Conservation (phyloP, 2,888 invertebrate genomes). For the Sinodicranocentrus sp. region DNA sequence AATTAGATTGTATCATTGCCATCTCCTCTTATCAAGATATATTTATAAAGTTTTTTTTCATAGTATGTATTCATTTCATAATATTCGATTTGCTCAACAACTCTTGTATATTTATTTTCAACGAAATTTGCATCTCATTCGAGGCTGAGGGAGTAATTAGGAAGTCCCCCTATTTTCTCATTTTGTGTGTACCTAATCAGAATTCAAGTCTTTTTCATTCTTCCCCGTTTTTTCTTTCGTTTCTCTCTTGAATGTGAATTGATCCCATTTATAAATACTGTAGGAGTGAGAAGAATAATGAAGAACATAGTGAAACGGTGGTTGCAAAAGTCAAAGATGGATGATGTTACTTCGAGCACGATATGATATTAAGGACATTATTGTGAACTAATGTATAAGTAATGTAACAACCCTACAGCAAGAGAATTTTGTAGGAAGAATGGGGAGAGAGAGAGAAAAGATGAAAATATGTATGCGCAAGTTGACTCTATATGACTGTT, state of each 20-base stretch:
- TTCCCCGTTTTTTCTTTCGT: neutral
- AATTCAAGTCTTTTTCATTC: constrained; percentile 58
- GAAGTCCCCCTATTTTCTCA: too few species aligned
- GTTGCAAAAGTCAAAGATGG: too few species aligned
- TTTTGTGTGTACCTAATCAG: constrained; percentile 53
- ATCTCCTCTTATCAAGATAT: too few species aligned
- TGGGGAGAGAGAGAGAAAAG: too few species aligned
- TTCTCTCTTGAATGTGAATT: neutral
- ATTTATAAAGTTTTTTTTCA: too few species aligned
- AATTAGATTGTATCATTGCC: too few species aligned
- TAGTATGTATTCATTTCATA: too few species aligned
- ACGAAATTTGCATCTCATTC: too few species aligned
- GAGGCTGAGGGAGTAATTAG: constrained; percentile 40
- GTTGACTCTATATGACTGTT: too few species aligned
- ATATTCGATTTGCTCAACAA: too few species aligned
- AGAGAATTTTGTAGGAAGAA: neutral
- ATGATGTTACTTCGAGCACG: constrained; percentile 26
- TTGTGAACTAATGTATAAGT: constrained; percentile 52
- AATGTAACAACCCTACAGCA: constrained; percentile 28
- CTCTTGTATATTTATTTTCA: too few species aligned
- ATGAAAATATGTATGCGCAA: too few species aligned
- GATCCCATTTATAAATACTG: constrained; percentile 18
- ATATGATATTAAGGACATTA: constrained; percentile 34
- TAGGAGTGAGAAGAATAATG: neutral
- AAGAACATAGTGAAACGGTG: constrained; percentile 8